Evolutionary conservation across 2,113 vertebrate genomes (phyloP).

Genomic region (Hemiscyllium ocellatum): DNA sequence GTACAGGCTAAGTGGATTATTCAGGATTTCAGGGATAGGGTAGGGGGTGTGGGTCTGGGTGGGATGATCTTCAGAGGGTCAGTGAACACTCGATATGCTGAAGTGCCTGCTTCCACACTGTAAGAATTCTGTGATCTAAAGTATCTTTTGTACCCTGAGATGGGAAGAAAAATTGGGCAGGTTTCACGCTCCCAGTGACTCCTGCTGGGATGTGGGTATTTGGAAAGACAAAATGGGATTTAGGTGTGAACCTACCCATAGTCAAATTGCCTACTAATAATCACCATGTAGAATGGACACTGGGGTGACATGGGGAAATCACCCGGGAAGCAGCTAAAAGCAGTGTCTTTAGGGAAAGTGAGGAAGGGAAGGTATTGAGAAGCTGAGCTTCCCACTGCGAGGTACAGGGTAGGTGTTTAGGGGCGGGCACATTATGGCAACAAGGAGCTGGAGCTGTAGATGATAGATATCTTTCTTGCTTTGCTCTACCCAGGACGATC

Average conservation of each 20-base stretch:
- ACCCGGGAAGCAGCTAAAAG: not conserved
- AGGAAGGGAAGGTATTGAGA: not conserved
- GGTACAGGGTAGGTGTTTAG: not conserved
- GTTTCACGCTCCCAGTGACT: not conserved
- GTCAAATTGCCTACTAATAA: not conserved
- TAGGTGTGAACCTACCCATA: not conserved
- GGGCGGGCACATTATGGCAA: not conserved
- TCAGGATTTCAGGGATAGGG: too few species aligned
- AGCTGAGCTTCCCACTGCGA: not conserved
- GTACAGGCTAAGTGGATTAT: too few species aligned
- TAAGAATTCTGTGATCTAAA: not conserved
- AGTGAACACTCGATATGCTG: too few species aligned
- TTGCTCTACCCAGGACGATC: conserved; percentile 25
- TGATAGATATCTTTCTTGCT: not conserved
- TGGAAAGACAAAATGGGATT: not conserved
- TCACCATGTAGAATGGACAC: not conserved
- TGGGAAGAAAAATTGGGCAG: not conserved
- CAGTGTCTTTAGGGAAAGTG: not conserved
- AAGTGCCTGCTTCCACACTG: too few species aligned
- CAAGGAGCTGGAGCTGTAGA: not conserved
- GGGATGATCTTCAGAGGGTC: too few species aligned
- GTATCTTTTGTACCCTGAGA: not conserved
- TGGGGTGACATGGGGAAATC: not conserved
- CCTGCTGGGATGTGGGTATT: not conserved
- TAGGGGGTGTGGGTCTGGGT: too few species aligned